Conservation (phyloP, 1,140 invertebrate genomes). For the Pogonomyrmex barbatus region DNA sequence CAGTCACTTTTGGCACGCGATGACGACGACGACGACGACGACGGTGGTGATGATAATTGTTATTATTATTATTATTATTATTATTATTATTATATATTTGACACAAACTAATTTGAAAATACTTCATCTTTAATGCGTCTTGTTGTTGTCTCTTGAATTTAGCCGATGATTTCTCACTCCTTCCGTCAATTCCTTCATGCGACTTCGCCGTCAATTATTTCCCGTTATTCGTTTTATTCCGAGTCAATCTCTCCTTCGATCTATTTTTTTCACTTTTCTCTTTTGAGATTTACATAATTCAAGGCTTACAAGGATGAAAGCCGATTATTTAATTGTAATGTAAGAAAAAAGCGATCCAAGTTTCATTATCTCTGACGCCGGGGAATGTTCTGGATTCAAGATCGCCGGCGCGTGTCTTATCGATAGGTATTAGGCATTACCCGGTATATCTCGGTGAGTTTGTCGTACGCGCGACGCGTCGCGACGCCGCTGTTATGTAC, state of each 20-base stretch:
- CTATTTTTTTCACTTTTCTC: not conserved
- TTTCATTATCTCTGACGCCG: conserved; percentile 52
- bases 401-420: conserved; percentile 54
- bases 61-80: too few species aligned
- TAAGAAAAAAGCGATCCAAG: conserved; percentile 16
- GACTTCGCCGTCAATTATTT: not conserved
- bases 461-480: not conserved
- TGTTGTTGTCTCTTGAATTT: conserved; percentile 6
- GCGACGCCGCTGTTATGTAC: not conserved
- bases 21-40: not conserved
- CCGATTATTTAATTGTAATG: conserved; percentile 57
- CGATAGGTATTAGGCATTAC: not conserved
- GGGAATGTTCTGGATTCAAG: not conserved
- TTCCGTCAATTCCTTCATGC: too few species aligned
- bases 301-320: conserved; percentile 31
- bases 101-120: not conserved
- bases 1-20: conserved; percentile 27
- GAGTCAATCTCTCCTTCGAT: not conserved
- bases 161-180: not conserved
- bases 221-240: not conserved
- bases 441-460: not conserved
- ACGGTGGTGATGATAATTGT: too few species aligned
- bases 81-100: not conserved
- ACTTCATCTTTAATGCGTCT: not conserved
- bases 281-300: not conserved